Evolutionary conservation across 2,797 vertebrate genomes (phyloP).

Genomic region (Peromyscus attwateri): DNA sequence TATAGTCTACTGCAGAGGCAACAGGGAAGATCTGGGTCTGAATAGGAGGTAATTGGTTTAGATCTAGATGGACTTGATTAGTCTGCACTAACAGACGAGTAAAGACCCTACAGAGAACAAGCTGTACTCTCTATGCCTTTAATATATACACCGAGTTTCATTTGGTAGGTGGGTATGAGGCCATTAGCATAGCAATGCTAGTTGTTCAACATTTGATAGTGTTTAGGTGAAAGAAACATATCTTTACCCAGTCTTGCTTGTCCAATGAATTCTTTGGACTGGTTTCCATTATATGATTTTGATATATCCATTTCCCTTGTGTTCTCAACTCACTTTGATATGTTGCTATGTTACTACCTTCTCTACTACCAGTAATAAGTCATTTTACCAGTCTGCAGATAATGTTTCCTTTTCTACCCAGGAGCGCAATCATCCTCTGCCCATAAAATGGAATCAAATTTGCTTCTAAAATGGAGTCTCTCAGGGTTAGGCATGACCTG

Average conservation of each 20-base stretch:
- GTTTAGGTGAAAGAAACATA: neutral
- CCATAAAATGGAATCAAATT: neutral
- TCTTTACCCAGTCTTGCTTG: neutral
- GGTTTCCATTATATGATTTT: neutral
- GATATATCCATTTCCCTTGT: neutral
- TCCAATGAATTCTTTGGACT: neutral
- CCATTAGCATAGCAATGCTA: neutral
- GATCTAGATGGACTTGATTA: neutral
- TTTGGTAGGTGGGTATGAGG: neutral
- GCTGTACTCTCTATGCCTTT: neutral
- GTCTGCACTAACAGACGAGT: neutral
- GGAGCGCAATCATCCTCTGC: neutral
- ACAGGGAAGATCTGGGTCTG: neutral
- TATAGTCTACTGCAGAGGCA: neutral
- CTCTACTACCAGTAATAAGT: neutral
- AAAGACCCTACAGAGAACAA: neutral
- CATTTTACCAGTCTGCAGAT: neutral
- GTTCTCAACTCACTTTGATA: no score
- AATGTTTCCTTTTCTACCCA: neutral
- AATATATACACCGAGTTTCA: neutral
- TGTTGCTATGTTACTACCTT: neutral
- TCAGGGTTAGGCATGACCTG: neutral
- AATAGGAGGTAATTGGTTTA: neutral
- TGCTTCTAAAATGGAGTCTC: neutral
- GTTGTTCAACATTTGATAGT: neutral